phyloP scores from a whole-genome alignment of 2,888 invertebrate species.

The Ophion obscuratus region DNA sequence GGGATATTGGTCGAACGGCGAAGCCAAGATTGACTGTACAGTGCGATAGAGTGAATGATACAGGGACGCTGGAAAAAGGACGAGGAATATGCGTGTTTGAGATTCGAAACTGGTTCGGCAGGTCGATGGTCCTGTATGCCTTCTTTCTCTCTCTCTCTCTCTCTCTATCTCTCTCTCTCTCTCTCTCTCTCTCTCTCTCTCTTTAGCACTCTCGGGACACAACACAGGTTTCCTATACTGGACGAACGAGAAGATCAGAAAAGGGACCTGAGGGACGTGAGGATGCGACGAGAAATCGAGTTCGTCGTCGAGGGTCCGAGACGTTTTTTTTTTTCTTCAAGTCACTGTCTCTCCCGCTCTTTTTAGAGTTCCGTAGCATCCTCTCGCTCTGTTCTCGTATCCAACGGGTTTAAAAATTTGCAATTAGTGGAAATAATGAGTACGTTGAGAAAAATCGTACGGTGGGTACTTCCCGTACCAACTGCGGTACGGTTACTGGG shows the following conservation, averaged over 20 bases:
- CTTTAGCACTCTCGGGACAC: not conserved
- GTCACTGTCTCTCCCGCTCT: not conserved
- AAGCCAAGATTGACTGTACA: constrained; percentile 9
- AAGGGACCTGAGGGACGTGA: not conserved
- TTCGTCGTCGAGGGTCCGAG: constrained; percentile 29
- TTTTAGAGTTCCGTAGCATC: not conserved
- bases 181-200: not conserved
- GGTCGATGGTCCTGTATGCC: constrained; percentile 74
- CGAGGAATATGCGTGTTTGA: constrained; percentile 64
- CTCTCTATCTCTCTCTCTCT: constrained; percentile 6
- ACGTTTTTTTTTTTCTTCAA: constrained; percentile 12
- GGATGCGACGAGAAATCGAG: constrained; percentile 24
- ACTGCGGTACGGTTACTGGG: not conserved
- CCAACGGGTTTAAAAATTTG: not conserved
- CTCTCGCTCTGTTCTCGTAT: not conserved
- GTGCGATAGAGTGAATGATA: not conserved
- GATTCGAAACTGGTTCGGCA: constrained; percentile 74
- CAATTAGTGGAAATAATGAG: not conserved
- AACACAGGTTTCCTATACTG: constrained; percentile 13
- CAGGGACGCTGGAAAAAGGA: constrained; percentile 23
- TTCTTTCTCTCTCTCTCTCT: constrained; percentile 20
- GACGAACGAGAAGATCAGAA: constrained; percentile 25
- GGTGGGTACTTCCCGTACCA: not conserved
- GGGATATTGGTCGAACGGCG: not conserved
- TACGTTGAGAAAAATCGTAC: not conserved